Conservation (phyloP, 2,113 vertebrate species). For the Sapajus apella region DNA sequence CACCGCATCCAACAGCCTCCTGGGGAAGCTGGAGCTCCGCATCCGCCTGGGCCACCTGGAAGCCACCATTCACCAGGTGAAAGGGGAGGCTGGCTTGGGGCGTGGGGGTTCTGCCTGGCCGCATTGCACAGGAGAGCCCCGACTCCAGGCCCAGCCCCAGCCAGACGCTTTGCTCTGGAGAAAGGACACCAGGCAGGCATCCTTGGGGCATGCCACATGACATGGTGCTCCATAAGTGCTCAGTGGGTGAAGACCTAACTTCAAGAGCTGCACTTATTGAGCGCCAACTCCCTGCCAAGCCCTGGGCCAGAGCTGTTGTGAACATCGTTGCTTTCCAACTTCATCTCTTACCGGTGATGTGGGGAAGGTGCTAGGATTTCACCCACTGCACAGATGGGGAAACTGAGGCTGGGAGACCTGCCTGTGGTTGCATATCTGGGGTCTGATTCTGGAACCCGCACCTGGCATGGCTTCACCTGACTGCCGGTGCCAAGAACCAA, state of each 20-base stretch:
- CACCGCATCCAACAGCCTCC: conserved; percentile 91
- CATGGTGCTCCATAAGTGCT: rapidly evolving
- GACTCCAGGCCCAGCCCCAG: background rate
- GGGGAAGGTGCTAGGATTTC: background rate
- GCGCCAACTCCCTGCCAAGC: background rate
- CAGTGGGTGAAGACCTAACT: background rate
- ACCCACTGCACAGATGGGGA: background rate
- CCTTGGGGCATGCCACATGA: too few species aligned
- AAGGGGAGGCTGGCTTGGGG: background rate
- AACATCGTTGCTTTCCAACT: background rate
- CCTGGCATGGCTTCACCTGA: background rate
- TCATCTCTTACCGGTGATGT: rapidly evolving
- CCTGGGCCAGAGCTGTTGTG: background rate
- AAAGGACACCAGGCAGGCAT: background rate
- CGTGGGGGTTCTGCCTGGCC: background rate
- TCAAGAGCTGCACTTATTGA: background rate
- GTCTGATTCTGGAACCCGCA: background rate
- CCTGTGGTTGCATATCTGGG: background rate
- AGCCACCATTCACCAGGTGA: conserved; percentile 86
- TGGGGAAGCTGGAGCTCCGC: conserved; percentile 89
- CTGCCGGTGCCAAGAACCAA: background rate
- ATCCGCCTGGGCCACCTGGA: conserved; percentile 86
- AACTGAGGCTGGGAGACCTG: background rate
- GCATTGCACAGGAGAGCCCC: background rate
- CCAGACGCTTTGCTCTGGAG: background rate